Conservation (phyloP, 2,888 invertebrate species). For the Sphaerophoria taeniata region DNA sequence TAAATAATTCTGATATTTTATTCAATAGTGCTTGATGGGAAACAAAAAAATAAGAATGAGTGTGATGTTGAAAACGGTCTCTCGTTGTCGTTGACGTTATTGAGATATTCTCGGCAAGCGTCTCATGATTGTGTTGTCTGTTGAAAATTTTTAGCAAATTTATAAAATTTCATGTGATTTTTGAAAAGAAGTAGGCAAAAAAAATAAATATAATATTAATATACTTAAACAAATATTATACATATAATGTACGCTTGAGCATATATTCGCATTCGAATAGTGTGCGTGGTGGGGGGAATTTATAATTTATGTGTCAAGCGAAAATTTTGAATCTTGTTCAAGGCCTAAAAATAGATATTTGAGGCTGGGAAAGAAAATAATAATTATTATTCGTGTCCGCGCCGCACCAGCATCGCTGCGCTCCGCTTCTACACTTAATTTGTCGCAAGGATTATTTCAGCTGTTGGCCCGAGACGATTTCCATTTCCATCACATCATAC, state of each 20-base stretch:
- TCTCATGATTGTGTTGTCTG: conserved; percentile 48
- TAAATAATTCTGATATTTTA: conserved; percentile 40
- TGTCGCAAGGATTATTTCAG: conserved; percentile 70
- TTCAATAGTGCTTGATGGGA: conserved; percentile 33
- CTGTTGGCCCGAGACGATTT: conserved; percentile 39
- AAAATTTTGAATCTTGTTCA: conserved; percentile 67
- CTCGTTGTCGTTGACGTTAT: conserved; percentile 39
- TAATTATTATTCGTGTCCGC: conserved; percentile 38
- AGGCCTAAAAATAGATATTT: conserved; percentile 54
- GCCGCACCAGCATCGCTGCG: conserved; percentile 12
- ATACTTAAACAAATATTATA: conserved; percentile 50
- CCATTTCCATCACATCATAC: conserved; percentile 12
- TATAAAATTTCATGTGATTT: conserved; percentile 59
- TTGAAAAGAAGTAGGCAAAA: conserved; percentile 56
- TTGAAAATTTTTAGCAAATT: conserved; percentile 55
- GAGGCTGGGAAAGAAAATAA: conserved; percentile 59
- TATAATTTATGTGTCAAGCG: conserved; percentile 70
- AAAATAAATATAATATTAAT: conserved; percentile 42
- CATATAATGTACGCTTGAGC: conserved; percentile 7
- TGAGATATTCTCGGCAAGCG: conserved; percentile 58
- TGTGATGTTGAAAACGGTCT: conserved; percentile 51
- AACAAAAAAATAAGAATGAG: conserved; percentile 18
- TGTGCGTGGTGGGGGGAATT: conserved; percentile 48
- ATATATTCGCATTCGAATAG: conserved; percentile 32
- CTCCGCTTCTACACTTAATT: background rate